A percentile compares a stretch with the other conserved stretches of the same genome.
Evolutionary conservation across 2,888 invertebrate species (phyloP).

Genomic region (Marronus borbonicus): DNA sequence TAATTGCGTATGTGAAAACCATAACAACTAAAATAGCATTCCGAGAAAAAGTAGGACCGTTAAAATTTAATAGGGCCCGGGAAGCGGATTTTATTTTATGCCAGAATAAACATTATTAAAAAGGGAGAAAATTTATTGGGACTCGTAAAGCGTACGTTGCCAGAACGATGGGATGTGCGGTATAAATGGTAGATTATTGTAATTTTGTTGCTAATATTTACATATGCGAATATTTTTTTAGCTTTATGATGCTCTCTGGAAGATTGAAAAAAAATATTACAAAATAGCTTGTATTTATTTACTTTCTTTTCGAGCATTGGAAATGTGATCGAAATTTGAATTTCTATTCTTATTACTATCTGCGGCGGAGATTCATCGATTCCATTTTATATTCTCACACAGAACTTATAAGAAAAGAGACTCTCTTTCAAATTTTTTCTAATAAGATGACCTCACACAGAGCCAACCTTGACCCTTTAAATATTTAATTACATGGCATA

Average conservation of each 20-base stretch:
- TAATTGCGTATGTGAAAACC: slow-evolving; percentile 50
- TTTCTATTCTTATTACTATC: too few relatives aligned
- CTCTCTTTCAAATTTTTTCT: too few relatives aligned
- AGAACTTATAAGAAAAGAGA: too few relatives aligned
- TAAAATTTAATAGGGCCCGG: slow-evolving; percentile 48
- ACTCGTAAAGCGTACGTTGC: slow-evolving; percentile 10
- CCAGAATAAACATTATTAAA: slow-evolving; percentile 50
- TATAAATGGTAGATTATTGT: slow-evolving; percentile 38
- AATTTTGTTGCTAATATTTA: slow-evolving; percentile 39
- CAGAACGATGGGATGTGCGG: slow-evolving; percentile 15
- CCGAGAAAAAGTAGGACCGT: slow-evolving; percentile 48
- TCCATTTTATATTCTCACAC: too few relatives aligned
- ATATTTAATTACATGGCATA: not conserved
- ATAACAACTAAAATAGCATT: slow-evolving; percentile 48
- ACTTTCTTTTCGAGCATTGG: not conserved
- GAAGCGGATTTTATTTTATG: slow-evolving; percentile 49
- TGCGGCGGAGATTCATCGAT: too few relatives aligned
- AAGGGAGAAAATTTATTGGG: slow-evolving; percentile 43
- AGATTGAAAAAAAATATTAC: not conserved
- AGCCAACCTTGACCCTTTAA: too few relatives aligned
- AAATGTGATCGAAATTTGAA: too few relatives aligned
- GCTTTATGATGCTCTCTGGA: not conserved
- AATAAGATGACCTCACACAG: too few relatives aligned
- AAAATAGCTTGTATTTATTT: not conserved
- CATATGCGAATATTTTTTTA: slow-evolving; percentile 13